Conservation (phyloP, 2,888 invertebrate species). For the Frankliniella intonsa region DNA sequence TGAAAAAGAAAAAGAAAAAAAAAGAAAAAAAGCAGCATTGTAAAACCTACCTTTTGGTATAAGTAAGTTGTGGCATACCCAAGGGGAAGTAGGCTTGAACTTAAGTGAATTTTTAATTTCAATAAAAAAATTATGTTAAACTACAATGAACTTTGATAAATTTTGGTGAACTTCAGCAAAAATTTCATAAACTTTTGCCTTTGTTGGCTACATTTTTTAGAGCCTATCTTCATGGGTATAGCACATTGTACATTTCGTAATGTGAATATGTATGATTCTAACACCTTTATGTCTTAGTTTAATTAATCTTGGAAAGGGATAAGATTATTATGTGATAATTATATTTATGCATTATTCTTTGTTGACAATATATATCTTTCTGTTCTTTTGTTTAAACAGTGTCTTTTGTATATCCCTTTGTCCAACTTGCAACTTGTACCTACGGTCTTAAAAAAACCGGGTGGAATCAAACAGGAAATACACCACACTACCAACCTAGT, state of each 20-base stretch:
- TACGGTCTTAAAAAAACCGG: too few species aligned
- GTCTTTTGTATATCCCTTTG: too few species aligned
- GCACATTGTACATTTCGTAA: background rate
- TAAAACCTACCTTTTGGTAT: background rate
- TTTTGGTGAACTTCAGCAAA: background rate
- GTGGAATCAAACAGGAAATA: too few species aligned
- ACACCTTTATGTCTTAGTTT: background rate
- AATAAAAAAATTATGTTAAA: background rate
- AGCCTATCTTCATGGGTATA: background rate
- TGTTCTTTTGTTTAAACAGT: too few species aligned
- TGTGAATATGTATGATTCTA: background rate
- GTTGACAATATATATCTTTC: slow-evolving; percentile 2
- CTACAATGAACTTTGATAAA: background rate
- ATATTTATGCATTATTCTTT: background rate
- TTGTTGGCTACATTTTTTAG: too few species aligned
- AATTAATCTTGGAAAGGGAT: background rate
- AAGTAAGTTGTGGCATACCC: background rate
- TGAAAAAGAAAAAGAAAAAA: background rate
- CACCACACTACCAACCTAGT: too few species aligned
- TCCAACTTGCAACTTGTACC: too few species aligned
- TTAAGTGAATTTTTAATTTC: background rate
- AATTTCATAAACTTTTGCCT: background rate
- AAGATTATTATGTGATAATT: background rate
- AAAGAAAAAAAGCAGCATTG: background rate
- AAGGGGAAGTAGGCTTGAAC: background rate